These are phyloP conservation scores for Platycheirus rosarum DNA, from an alignment of 2,888 invertebrate genomes.

Conservation along the genomic window DNA sequence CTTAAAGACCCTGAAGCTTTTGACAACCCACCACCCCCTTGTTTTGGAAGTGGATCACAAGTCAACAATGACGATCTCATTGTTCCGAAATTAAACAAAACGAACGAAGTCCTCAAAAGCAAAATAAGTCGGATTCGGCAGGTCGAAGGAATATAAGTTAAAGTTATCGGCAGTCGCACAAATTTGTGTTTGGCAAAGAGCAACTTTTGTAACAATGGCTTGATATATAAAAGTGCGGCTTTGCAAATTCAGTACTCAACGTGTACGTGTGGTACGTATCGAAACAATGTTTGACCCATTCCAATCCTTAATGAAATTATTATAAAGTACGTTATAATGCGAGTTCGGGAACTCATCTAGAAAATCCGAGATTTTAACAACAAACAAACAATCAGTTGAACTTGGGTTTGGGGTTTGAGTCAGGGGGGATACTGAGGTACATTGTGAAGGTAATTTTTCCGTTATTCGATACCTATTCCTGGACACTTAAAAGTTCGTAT, in stretches of 20 bases:
- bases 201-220: conserved; percentile 21
- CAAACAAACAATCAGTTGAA: conserved; percentile 47
- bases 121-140: conserved; percentile 44
- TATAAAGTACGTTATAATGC: too few relatives aligned
- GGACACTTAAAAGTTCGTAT: conserved; percentile 26
- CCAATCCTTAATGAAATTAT: conserved; percentile 28
- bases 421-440: conserved; percentile 21
- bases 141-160: too few relatives aligned
- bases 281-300: conserved; percentile 19
- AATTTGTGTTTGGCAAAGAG: background rate
- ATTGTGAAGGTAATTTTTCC: too few relatives aligned
- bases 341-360: conserved; percentile 24
- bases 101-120: conserved; percentile 2
- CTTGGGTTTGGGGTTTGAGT: too few relatives aligned
- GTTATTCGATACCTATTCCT: conserved; percentile 36
- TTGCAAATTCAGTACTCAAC: conserved; percentile 64
- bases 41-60: conserved; percentile 50
- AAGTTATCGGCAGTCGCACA: background rate
- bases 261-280: conserved; percentile 54
- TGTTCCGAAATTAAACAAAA: conserved; percentile 43
- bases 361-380: conserved; percentile 50
- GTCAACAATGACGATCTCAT: conserved; percentile 49
- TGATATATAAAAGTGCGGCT: conserved; percentile 7
- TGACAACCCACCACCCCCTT: conserved; percentile 3
- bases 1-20: conserved; percentile 44